A percentile compares a stretch with the other conserved stretches of the same genome.
Evolutionary conservation across 2,113 vertebrate genomes (phyloP).

Genomic region (Lepisosteus osseus): DNA sequence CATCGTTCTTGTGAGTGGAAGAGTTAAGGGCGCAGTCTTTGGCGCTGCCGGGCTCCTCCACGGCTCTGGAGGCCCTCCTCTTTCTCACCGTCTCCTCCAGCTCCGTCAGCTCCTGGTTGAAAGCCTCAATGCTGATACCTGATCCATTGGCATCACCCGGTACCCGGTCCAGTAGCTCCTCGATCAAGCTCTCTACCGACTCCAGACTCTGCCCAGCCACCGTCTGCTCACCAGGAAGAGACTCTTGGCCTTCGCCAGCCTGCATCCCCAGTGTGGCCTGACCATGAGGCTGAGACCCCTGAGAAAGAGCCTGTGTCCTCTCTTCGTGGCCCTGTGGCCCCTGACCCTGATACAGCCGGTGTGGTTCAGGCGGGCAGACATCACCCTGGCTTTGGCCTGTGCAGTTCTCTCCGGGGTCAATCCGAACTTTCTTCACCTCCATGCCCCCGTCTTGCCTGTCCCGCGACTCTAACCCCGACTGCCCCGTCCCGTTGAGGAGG

Average conservation of each 20-base stretch:
- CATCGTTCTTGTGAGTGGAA: constrained; percentile 42
- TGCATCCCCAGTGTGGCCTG: background rate
- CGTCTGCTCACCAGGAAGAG: constrained; percentile 22
- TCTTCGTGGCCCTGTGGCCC: constrained; percentile 21
- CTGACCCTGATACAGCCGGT: constrained; percentile 21
- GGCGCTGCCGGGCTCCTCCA: constrained; percentile 22
- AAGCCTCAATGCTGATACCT: constrained; percentile 78
- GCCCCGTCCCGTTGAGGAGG: constrained; percentile 51
- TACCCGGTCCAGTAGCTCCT: constrained; percentile 69
- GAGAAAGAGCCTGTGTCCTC: background rate
- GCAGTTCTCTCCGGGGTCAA: constrained; percentile 55
- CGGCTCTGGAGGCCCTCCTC: constrained; percentile 21
- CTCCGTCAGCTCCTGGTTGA: constrained; percentile 79
- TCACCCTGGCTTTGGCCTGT: constrained; percentile 34
- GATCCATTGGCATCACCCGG: constrained; percentile 58
- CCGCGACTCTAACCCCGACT: constrained; percentile 36
- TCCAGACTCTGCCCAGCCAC: constrained; percentile 39
- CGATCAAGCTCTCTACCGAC: constrained; percentile 72
- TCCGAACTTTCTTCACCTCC: constrained; percentile 76
- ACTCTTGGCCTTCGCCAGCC: constrained; percentile 4
- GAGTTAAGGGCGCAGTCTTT: constrained; percentile 37
- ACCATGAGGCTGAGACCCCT: background rate
- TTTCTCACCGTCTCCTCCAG: constrained; percentile 76
- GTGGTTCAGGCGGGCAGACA: constrained; percentile 25
- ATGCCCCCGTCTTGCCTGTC: constrained; percentile 58